Conservation (phyloP, 2,888 invertebrate genomes). For the Petrolisthes cinctipes region DNA sequence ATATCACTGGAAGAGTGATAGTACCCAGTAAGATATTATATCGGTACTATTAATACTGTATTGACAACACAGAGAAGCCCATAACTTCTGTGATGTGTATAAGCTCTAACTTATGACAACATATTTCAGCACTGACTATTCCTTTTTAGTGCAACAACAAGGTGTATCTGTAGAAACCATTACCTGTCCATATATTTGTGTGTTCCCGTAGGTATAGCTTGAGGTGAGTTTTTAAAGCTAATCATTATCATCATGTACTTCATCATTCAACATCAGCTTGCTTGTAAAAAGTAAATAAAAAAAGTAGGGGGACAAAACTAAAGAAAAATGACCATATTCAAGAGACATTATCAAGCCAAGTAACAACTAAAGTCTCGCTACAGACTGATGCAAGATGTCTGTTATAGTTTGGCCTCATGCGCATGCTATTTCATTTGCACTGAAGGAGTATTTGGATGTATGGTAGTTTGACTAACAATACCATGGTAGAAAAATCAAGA, state of each 20-base stretch:
- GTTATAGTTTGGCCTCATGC: conserved; percentile 39
- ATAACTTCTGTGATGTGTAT: too few relatives aligned
- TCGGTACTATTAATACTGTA: too few relatives aligned
- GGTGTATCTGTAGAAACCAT: conserved; percentile 50
- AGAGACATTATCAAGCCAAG: conserved; percentile 48
- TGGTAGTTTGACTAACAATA: not conserved
- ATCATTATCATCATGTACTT: conserved; percentile 35
- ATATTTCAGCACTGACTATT: too few relatives aligned
- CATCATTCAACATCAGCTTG: conserved; percentile 55
- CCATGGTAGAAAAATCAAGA: too few relatives aligned
- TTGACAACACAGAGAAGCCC: too few relatives aligned
- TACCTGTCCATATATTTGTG: conserved; percentile 32
- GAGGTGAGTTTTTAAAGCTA: conserved; percentile 50
- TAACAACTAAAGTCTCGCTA: conserved; percentile 39
- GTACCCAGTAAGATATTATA: too few relatives aligned
- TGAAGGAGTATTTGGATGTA: conserved; percentile 44
- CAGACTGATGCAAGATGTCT: conserved; percentile 33
- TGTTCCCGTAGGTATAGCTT: conserved; percentile 30
- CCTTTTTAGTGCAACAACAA: conserved; percentile 26
- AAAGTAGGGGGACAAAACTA: not conserved
- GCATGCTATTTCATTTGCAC: conserved; percentile 32
- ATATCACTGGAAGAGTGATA: too few relatives aligned
- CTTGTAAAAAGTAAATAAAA: conserved; percentile 39
- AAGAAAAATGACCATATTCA: conserved; percentile 35
- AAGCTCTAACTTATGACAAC: too few relatives aligned